Conservation (phyloP, 2,888 invertebrate species). For the Nymphalis c-album region DNA sequence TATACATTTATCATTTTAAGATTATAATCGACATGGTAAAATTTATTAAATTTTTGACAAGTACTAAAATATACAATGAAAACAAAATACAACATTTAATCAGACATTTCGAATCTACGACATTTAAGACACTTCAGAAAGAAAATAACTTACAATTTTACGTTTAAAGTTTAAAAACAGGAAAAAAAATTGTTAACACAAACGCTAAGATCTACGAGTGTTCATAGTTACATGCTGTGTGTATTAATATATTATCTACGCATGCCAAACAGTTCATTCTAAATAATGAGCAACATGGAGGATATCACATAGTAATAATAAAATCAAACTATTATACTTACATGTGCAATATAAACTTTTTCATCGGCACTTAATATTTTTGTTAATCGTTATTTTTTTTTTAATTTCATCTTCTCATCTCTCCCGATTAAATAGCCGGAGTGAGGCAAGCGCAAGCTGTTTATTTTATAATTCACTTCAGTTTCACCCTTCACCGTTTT, state of each 20-base stretch:
- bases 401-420: conserved; percentile 43
- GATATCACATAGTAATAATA: conserved; percentile 46
- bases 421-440: conserved; percentile 64
- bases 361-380: conserved; percentile 55
- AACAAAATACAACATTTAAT: too few species aligned
- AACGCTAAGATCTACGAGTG: conserved; percentile 11
- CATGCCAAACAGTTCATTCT: conserved; percentile 79
- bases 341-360: conserved; percentile 64
- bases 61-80: too few species aligned
- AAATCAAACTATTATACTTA: conserved; percentile 67
- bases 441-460: conserved; percentile 65
- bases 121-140: not conserved
- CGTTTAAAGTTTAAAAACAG: not conserved
- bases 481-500: conserved; percentile 63
- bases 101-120: too few species aligned
- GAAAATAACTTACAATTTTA: not conserved
- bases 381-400: conserved; percentile 45
- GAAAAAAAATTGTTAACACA: conserved; percentile 6
- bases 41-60: too few species aligned
- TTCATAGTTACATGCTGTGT: conserved; percentile 22
- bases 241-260: conserved; percentile 49
- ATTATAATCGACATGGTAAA: too few species aligned
- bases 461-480: conserved; percentile 37
- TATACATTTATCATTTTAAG: too few species aligned
- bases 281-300: conserved; percentile 52